Base-by-base conservation (phyloP, 1,140 invertebrate genomes). In the Colletes gigas region DNA sequence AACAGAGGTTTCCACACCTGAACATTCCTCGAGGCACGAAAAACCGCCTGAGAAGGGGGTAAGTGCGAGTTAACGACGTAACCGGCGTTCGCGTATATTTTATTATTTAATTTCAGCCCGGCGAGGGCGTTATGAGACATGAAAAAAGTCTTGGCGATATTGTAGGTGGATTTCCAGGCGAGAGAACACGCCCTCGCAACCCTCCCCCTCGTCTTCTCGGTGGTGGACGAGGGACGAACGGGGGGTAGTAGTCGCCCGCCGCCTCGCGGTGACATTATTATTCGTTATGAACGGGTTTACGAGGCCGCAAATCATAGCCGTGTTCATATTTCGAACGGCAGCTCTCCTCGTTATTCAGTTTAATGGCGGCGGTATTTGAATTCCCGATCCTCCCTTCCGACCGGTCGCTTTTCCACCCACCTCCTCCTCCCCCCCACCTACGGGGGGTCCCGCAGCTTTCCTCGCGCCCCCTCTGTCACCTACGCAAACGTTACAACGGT, bases 271-370 rank as follows among this genome's bases (percentile, higher is more conserved):
- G 93, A 93, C 92, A 93, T 93, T 93, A 93, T 93, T 93, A 93
- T 93, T 93, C 93, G 92, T 93, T 93, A 93, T 93, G 92, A 93
- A 93, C 91, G 92, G 91, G 92, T 93, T 93, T 93, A 93, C 93
- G 93, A 93, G 92, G 91, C 91, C 92, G 92, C 93, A 93, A 93
- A 93, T 93, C 93, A 93, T 92, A 90, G 83, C 90, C 89, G 88
- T 93, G 92, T 93, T 93, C 92, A 93, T 93, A 93, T 93, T 93
- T 93, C 90, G 91, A 93, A 93, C 91, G 88, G 88, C 89, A 88
- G 83, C 88, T 88, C 89, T 92, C 88, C 91, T 93, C 92, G 92
- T 93, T 93, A 93, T 93, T 93, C 92, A 92, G 91, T 93, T 93
- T 93, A 93, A 93, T 93, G 89, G 89, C 88, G 88, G 52, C 84